Base-by-base conservation (phyloP, 2,113 vertebrate species). In the Clarias macrocephalus region DNA sequence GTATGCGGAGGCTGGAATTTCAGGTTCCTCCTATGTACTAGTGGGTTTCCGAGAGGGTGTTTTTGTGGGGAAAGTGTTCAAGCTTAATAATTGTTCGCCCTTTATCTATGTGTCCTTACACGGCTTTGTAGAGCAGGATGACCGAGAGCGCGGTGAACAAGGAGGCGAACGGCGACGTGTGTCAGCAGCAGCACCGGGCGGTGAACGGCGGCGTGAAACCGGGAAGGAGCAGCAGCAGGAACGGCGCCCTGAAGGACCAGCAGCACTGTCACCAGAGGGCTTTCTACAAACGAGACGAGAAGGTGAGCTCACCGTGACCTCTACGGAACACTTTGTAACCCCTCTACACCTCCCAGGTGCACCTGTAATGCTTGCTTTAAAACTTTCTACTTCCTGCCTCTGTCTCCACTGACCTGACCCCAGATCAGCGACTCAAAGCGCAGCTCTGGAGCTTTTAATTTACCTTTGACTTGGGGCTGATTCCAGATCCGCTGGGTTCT, bases 201-300 rank as follows among this genome's bases (percentile, higher is more conserved):
- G 90, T 82, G 84, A 94, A 95, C 90, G 93, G 95, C 5, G 87
- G 95, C 5, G 87, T 93, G 65, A 94, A 91, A 86, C 86, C 90
- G 85, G 92, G 90, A 85, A 90, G 89, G 3, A 93, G 94, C 0
- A 25, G 83, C 85, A 88, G 80, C 54, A 13, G 11, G 84, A 94
- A 95, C 90, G 93, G 48, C 48, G 48, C 48, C 48, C 48, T 48
- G 48, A 48, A 48, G 48, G 57, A 92, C 82, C 85, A 87, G 89
- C 89, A 91, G 86, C 86, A 83, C 73, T 62, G 79, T 80, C 30
- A 42, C 79, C 83, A n/a, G 68, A 89, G 65, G 42, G 68, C 52
- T 81, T 89, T 82, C 77, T 80, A 87, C 84, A 90, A 88, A 33
- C 84, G 89, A 80, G 93, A 92, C 12, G 92, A 92, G 87, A 93